Percentiles rank a stretch among this genome's conserved stretches.
These are phyloP conservation scores for Corynorhinus townsendii DNA, from an alignment of 2,113 vertebrate genomes.

Conservation along the genomic window DNA sequence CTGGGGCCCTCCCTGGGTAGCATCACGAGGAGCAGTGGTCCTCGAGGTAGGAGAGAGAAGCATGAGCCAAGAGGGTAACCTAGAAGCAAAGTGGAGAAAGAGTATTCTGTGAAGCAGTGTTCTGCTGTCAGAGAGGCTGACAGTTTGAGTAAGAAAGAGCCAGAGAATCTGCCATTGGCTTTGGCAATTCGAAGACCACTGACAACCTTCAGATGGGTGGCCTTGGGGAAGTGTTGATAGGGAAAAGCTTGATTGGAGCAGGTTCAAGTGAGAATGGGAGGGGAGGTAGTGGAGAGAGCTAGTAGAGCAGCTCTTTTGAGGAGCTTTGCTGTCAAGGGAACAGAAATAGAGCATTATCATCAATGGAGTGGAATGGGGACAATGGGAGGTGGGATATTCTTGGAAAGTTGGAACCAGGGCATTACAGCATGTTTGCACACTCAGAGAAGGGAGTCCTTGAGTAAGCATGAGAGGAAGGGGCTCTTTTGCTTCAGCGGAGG, in stretches of 20 bases:
- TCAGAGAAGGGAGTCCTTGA: not conserved
- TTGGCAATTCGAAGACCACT: not conserved
- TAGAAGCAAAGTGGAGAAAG: not conserved
- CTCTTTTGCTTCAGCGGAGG: not conserved
- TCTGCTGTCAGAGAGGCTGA: not conserved
- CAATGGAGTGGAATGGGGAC: not conserved
- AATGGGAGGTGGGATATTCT: not conserved
- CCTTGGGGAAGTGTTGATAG: not conserved
- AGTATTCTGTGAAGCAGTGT: not conserved
- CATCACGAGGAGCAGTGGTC: not conserved
- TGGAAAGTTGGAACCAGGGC: not conserved
- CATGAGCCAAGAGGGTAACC: not conserved
- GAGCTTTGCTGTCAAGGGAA: not conserved
- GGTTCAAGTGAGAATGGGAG: not conserved
- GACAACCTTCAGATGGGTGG: not conserved
- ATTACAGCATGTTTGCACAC: not conserved
- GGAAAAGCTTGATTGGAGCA: not conserved
- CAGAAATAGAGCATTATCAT: not conserved
- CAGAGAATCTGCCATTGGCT: not conserved
- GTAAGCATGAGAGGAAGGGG: not conserved
- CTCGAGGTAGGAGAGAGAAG: not conserved
- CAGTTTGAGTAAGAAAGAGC: not conserved
- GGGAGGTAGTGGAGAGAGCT: not conserved
- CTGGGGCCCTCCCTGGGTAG: not conserved
- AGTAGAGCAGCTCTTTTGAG: not conserved